These are phyloP conservation scores for Ectobius pallidus DNA, from an alignment of 2,888 invertebrate genomes.

Conservation along the genomic window DNA sequence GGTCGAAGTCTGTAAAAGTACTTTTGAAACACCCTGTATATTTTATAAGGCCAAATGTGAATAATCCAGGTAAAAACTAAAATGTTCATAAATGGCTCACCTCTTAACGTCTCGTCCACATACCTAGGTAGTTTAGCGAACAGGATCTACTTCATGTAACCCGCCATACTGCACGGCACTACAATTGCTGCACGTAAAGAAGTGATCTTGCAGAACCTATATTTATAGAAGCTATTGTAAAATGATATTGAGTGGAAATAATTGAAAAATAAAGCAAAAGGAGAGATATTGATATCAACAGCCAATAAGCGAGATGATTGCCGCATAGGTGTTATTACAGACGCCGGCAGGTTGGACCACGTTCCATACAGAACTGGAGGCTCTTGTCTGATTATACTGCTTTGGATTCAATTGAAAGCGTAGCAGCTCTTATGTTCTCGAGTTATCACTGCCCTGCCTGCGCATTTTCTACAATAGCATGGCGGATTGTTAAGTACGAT, in stretches of 20 bases:
- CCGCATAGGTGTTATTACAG: neutral
- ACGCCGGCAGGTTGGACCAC: neutral
- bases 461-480: too few species aligned
- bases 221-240: constrained; percentile 28
- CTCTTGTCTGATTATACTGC: neutral
- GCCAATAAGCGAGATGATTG: constrained; percentile 1
- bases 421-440: too few species aligned
- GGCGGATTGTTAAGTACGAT: too few species aligned
- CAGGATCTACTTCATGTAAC: neutral
- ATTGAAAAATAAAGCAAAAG: constrained; percentile 24
- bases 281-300: constrained; percentile 11
- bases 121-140: too few species aligned
- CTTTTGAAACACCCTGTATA: too few species aligned
- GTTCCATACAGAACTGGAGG: neutral
- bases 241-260: constrained; percentile 30
- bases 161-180: neutral
- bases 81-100: too few species aligned
- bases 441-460: too few species aligned
- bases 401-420: neutral
- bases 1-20: too few species aligned
- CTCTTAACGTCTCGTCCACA: too few species aligned
- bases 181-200: constrained; percentile 2
- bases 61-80: too few species aligned
- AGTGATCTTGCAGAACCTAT: constrained; percentile 10
- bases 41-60: too few species aligned